Base-by-base conservation (phyloP, 2,113 vertebrate species). In the Psilopogon haemacephalus region DNA sequence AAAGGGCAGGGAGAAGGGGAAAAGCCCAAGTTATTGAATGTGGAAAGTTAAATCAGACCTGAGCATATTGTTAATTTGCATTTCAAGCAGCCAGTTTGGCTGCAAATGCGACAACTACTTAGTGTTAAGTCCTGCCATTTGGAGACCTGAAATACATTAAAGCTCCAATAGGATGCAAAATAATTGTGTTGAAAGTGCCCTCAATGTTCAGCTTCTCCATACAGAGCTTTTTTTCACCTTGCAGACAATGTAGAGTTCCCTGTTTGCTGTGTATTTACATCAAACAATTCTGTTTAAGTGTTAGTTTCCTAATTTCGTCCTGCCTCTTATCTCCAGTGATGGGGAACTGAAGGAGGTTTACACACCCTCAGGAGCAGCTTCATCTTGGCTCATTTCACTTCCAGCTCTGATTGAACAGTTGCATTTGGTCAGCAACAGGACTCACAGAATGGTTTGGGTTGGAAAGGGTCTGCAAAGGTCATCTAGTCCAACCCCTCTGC, bases 31-130 rank as follows among this genome's bases (percentile, higher is more conserved):
- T 83, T 95, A 88, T 91, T 89, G 75, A 70, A 94, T 63, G 60
- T 83, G 90, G 90, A 73, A 89, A 76, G 40, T 79, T 82, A 79
- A 94, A 86, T 84, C 62, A 64, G 65, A 28, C 48, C 78, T 27
- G 23, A 76, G n/a, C 35, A 37, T 3, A 2, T n/a, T 88, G 58
- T 70, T 91, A 89, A 91, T 89, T 80, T 94, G 82, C 93, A 94
- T 95, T 94, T 96, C 68, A 89, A 87, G 52, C 64, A 88, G 78
- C 71, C 72, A 30, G 60, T 17, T 27, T 60, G 76, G 54, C 73
- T 94, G 82, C 33, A 87, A 56, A 48, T 88, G 64, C 44, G 86
- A 32, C 63, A 84, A 23, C 48, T 92, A 12, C 73, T 75, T 78
- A 65, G 40, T 18, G 59, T 60, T 60, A 72, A 35, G n/a, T 46